phyloP scores from a whole-genome alignment of 2,113 vertebrate species.

The Gulo gulo region DNA sequence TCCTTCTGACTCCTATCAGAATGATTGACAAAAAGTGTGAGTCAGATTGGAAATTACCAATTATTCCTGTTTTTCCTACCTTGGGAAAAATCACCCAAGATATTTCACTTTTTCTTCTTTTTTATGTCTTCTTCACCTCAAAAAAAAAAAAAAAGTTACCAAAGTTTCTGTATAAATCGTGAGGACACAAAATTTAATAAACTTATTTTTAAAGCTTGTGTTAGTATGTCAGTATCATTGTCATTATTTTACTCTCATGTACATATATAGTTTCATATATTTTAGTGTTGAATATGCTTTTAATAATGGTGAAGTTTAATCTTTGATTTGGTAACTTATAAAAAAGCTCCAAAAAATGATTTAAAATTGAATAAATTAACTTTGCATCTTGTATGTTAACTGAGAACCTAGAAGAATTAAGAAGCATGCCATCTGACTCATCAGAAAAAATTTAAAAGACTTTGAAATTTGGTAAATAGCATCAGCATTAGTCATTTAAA shows the following conservation, averaged over 20 bases:
- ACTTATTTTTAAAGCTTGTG: not conserved
- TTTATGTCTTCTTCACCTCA: not conserved
- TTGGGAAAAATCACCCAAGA: not conserved
- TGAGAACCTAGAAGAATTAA: not conserved
- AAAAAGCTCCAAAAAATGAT: not conserved
- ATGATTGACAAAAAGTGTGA: not conserved
- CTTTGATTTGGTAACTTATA: not conserved
- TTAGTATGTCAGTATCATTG: not conserved
- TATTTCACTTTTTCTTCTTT: not conserved
- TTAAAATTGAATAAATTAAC: not conserved
- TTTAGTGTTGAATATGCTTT: not conserved
- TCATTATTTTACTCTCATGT: not conserved
- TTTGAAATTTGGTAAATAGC: not conserved
- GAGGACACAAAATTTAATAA: not conserved
- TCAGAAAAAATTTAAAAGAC: not conserved
- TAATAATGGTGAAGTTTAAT: not conserved
- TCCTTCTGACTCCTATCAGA: not conserved
- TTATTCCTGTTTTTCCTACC: not conserved
- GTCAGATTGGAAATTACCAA: not conserved
- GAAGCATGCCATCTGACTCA: not conserved
- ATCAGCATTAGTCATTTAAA: not conserved
- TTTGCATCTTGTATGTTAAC: not conserved
- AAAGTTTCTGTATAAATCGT: not conserved
- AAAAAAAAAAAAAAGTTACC: not conserved
- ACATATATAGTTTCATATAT: not conserved